These are phyloP conservation scores for Rattus rattus DNA, from an alignment of 2,113 vertebrate species.

Conservation along the genomic window DNA sequence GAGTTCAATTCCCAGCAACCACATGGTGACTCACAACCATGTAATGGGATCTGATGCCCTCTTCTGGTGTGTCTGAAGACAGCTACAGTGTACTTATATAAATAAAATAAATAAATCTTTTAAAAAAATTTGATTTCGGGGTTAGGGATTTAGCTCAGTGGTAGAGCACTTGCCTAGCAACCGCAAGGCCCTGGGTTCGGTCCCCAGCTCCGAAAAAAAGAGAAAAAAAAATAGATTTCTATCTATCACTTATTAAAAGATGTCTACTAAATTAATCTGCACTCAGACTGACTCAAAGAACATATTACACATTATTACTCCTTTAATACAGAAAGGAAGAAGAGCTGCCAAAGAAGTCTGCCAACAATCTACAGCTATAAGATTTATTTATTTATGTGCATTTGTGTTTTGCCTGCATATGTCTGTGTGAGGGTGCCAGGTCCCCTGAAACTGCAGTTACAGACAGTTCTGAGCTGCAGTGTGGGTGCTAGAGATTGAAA, in stretches of 20 bases:
- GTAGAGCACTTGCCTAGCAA: too few species aligned
- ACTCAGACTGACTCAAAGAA: constrained; percentile 17
- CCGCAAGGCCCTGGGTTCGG: too few species aligned
- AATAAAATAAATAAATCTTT: too few species aligned
- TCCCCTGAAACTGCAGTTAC: not conserved
- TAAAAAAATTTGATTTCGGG: too few species aligned
- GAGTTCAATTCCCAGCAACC: too few species aligned
- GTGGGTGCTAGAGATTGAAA: not conserved
- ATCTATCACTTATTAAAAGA: constrained; percentile 34
- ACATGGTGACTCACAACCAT: too few species aligned
- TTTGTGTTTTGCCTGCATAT: not conserved
- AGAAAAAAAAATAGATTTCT: not conserved
- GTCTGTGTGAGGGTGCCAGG: not conserved
- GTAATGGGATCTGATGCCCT: too few species aligned
- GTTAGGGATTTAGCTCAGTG: too few species aligned
- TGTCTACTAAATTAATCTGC: constrained; percentile 10
- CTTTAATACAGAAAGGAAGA: constrained; percentile 29
- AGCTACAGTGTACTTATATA: too few species aligned
- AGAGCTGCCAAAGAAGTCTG: constrained; percentile 36
- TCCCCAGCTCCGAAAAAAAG: too few species aligned
- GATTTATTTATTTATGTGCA: not conserved
- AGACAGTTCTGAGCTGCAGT: not conserved
- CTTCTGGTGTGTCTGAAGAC: too few species aligned
- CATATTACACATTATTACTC: not conserved
- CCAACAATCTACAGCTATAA: not conserved